phyloP scores from a whole-genome alignment of 1,140 invertebrate species.

The Drosophila chauvacae region DNA sequence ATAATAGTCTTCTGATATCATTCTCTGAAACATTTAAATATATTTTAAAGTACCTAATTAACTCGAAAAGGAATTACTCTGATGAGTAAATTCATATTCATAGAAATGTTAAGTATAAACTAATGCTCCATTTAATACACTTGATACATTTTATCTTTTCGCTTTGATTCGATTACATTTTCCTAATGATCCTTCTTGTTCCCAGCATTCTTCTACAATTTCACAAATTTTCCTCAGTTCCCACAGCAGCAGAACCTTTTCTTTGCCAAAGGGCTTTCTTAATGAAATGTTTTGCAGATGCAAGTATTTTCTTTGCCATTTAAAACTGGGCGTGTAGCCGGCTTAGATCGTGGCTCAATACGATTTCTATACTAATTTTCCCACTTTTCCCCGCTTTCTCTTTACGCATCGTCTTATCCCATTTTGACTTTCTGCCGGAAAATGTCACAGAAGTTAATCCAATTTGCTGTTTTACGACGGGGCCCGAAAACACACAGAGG shows the following conservation, averaged over 20 bases:
- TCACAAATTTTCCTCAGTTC: slow-evolving; percentile 2
- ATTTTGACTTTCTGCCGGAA: slow-evolving; percentile 50
- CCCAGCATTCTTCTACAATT: neutral
- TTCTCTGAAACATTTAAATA: too few relatives aligned
- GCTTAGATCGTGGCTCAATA: slow-evolving; percentile 47
- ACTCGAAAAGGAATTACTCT: too few relatives aligned
- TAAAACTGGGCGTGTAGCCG: slow-evolving; percentile 31
- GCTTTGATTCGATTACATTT: neutral
- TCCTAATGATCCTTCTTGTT: slow-evolving; percentile 10
- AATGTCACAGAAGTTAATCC: slow-evolving; percentile 80
- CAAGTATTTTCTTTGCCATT: slow-evolving; percentile 23
- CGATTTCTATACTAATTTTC: slow-evolving; percentile 53
- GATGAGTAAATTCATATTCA: too few relatives aligned
- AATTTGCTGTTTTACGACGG: slow-evolving; percentile 74
- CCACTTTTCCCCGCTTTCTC: slow-evolving; percentile 49
- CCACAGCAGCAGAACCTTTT: slow-evolving; percentile 8
- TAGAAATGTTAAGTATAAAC: too few relatives aligned
- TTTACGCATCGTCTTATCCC: slow-evolving; percentile 31
- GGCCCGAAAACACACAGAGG: slow-evolving; percentile 24
- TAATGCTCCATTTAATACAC: too few relatives aligned
- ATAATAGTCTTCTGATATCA: too few relatives aligned
- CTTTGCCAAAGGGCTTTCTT: slow-evolving; percentile 13
- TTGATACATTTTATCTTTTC: too few relatives aligned
- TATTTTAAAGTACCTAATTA: too few relatives aligned
- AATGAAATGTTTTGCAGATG: slow-evolving; percentile 46